Conservation (phyloP, 2,888 invertebrate species). For the Vanessa cardui region DNA sequence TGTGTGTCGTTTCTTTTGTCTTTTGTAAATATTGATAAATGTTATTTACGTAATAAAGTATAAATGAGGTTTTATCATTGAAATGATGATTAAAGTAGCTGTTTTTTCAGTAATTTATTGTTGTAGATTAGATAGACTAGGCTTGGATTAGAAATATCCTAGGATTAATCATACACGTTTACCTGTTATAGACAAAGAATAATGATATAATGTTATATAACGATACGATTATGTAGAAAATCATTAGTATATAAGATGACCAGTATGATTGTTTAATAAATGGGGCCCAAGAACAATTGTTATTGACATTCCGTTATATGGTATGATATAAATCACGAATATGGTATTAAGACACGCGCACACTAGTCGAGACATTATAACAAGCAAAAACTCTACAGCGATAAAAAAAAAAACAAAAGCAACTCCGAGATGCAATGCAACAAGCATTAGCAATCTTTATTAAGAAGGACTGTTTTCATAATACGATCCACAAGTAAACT, state of each 20-base stretch:
- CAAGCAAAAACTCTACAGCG: not conserved
- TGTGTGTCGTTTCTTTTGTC: not conserved
- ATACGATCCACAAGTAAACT: too few species aligned
- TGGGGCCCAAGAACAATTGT: slow-evolving; percentile 20
- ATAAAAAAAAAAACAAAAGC: too few species aligned
- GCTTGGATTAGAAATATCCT: not conserved
- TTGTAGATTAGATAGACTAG: slow-evolving; percentile 10
- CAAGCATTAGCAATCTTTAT: not conserved
- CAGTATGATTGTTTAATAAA: slow-evolving; percentile 12
- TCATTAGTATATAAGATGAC: slow-evolving; percentile 11
- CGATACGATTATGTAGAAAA: not conserved
- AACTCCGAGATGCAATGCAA: too few species aligned
- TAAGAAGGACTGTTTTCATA: not conserved
- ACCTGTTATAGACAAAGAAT: not conserved
- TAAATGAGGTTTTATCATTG: not conserved
- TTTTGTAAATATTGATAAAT: slow-evolving; percentile 20
- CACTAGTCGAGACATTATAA: slow-evolving; percentile 19
- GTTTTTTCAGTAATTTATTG: slow-evolving; percentile 26
- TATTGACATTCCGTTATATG: slow-evolving; percentile 28
- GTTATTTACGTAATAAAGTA: not conserved
- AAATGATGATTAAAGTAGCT: slow-evolving; percentile 7
- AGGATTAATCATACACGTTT: not conserved
- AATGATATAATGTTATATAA: not conserved
- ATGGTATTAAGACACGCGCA: slow-evolving; percentile 1
- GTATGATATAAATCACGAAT: slow-evolving; percentile 7